A percentile compares a stretch with the other conserved stretches of the same genome.
Conservation (phyloP, 2,113 vertebrate genomes). For the Dipodomys spectabilis region DNA sequence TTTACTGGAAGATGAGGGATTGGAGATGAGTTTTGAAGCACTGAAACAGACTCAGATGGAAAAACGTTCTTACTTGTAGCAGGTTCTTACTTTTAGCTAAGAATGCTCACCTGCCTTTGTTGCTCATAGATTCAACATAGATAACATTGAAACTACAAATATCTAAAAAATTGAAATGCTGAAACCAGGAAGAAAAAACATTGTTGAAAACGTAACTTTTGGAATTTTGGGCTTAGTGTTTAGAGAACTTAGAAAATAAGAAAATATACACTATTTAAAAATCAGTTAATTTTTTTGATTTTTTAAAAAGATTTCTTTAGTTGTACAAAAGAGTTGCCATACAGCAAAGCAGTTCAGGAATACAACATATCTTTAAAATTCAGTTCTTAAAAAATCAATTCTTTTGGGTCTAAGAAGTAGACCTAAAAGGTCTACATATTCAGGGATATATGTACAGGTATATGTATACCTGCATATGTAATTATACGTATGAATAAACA, state of each 20-base stretch:
- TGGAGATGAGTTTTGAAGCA: background rate
- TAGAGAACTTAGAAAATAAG: constrained; percentile 34
- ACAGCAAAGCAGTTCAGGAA: no score
- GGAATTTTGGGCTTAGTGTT: background rate
- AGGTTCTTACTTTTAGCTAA: background rate
- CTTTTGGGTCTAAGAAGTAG: no score
- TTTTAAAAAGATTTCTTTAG: no score
- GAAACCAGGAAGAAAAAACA: constrained; percentile 20
- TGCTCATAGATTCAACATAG: background rate
- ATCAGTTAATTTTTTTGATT: background rate
- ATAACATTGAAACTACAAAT: background rate
- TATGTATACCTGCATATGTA: no score
- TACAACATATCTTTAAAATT: no score
- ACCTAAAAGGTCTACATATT: no score
- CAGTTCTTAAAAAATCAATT: no score
- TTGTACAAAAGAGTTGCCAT: no score
- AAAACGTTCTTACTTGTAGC: no score
- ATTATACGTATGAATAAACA: no score
- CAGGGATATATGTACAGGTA: no score
- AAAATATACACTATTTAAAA: constrained; percentile 45
- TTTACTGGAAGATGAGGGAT: background rate
- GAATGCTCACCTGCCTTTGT: background rate
- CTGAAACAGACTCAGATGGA: background rate
- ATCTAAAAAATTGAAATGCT: constrained; percentile 23
- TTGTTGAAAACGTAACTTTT: constrained; percentile 10